Conservation (phyloP, 1,140 invertebrate genomes). For the Planococcus citri region DNA sequence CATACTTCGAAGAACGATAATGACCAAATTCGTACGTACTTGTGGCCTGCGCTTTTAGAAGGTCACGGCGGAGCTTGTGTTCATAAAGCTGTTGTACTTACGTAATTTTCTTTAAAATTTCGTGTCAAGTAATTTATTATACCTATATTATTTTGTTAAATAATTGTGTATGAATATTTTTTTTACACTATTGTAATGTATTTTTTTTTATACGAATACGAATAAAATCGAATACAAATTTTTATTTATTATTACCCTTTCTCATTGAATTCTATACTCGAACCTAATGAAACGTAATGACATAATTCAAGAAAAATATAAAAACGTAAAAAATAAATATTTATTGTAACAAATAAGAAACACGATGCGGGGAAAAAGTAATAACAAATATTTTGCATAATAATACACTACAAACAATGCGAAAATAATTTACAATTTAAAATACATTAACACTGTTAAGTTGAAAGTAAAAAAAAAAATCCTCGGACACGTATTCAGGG, state of each 20-base stretch:
- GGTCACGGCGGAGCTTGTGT: slow-evolving; percentile 48
- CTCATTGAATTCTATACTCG: too few species aligned
- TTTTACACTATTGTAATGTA: background rate
- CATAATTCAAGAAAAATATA: too few species aligned
- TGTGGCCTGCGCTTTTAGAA: slow-evolving; percentile 60
- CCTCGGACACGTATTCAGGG: too few species aligned
- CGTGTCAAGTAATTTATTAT: background rate
- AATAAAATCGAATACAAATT: too few species aligned
- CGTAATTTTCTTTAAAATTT: slow-evolving; percentile 30
- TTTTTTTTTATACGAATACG: background rate
- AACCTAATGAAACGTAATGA: too few species aligned
- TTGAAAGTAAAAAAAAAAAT: background rate
- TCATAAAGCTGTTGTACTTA: slow-evolving; percentile 57
- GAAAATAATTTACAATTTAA: background rate
- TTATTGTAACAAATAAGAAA: background rate
- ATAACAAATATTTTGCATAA: background rate
- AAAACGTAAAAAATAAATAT: background rate
- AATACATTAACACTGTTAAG: background rate
- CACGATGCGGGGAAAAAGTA: background rate
- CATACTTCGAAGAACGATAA: slow-evolving; percentile 46
- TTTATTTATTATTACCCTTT: too few species aligned
- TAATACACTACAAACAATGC: background rate
- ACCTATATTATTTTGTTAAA: background rate
- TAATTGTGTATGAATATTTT: background rate
- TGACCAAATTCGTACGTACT: slow-evolving; percentile 45